These are phyloP conservation scores for Flexamia atlantica DNA, from an alignment of 2,888 invertebrate species.

Conservation along the genomic window DNA sequence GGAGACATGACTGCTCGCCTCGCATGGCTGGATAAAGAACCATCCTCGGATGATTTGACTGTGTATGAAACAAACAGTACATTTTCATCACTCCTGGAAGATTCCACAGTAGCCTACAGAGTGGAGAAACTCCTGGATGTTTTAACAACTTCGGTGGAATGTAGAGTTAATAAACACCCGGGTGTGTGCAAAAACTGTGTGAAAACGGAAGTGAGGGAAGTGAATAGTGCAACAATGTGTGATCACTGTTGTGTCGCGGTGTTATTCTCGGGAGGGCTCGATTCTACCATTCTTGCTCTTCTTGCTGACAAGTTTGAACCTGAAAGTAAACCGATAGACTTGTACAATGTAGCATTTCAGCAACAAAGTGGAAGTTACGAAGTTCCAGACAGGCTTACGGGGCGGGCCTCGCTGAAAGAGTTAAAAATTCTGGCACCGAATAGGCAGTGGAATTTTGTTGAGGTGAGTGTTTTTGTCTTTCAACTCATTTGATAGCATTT, in stretches of 20 bases:
- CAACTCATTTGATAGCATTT: too few species aligned
- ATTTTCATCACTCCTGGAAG: constrained; percentile 74
- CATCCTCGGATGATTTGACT: constrained; percentile 19
- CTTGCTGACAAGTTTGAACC: constrained; percentile 85
- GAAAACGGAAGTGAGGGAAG: background rate
- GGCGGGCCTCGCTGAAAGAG: constrained; percentile 83
- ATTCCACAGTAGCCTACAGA: constrained; percentile 70
- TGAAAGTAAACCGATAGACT: constrained; percentile 85
- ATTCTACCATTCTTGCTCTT: constrained; percentile 94
- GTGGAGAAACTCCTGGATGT: constrained; percentile 76
- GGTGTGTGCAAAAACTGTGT: constrained; percentile 58
- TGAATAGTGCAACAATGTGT: constrained; percentile 73
- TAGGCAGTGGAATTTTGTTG: constrained; percentile 90
- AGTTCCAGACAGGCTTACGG: constrained; percentile 92
- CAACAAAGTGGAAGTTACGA: constrained; percentile 71
- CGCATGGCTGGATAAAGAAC: constrained; percentile 33
- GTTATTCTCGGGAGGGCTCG: constrained; percentile 98
- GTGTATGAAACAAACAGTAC: constrained; percentile 59
- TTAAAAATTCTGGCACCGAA: constrained; percentile 82
- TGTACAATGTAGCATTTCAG: constrained; percentile 96
- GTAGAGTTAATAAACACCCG: constrained; percentile 79
- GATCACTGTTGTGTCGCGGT: constrained; percentile 85
- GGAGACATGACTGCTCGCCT: background rate
- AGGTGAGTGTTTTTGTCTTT: constrained; percentile 75
- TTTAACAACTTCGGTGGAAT: constrained; percentile 78